phyloP scores from a whole-genome alignment of 2,113 vertebrate species.

The Sceloporus undulatus region DNA sequence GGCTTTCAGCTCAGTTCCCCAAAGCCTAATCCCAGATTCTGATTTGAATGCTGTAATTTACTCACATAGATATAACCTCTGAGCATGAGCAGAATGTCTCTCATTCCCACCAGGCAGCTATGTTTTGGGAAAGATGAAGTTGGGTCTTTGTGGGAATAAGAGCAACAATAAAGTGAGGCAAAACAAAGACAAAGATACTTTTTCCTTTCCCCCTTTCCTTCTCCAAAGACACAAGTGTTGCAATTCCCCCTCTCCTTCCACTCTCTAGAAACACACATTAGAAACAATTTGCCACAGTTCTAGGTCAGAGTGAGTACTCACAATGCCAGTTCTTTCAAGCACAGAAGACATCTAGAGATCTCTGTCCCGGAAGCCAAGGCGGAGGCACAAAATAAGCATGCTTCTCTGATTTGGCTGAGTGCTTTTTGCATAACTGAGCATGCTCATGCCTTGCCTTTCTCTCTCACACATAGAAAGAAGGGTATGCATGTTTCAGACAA shows the following conservation, averaged over 20 bases:
- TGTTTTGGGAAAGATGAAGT: neutral
- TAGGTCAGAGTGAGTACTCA: constrained; percentile 1
- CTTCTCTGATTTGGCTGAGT: neutral
- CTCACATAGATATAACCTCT: neutral
- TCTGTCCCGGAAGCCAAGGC: neutral
- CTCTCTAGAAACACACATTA: neutral
- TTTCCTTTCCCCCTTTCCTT: neutral
- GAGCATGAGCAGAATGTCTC: neutral
- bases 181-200: neutral
- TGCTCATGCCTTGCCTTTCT: neutral
- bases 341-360: constrained; percentile 16
- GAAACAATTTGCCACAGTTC: neutral
- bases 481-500: too few relatives aligned
- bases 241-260: neutral
- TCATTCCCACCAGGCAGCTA: neutral
- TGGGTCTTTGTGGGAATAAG: neutral
- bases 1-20: neutral
- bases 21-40: too few relatives aligned
- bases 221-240: neutral
- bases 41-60: neutral
- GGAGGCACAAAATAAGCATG: constrained; percentile 1
- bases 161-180: neutral
- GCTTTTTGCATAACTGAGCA: constrained; percentile 1
- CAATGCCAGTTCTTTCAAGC: constrained; percentile 6
- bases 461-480: neutral